Evolutionary conservation across 2,113 vertebrate genomes (phyloP).

Genomic region (Anarhynchus alexandrinus): DNA sequence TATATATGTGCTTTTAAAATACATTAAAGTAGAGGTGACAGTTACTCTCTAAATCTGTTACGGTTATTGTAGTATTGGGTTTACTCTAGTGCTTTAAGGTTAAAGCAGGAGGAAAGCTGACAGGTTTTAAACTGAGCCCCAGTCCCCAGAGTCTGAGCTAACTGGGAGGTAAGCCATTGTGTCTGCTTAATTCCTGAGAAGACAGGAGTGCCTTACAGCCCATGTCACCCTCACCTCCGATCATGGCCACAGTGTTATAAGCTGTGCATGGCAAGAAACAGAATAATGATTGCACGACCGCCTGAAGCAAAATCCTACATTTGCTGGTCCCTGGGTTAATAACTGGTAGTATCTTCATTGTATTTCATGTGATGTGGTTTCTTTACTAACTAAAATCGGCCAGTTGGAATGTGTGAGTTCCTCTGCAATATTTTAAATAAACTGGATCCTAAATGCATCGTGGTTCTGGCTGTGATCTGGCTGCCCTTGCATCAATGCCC

Average conservation of each 20-base stretch:
- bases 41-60: not conserved
- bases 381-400: not conserved
- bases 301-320: not conserved
- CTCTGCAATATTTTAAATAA: not conserved
- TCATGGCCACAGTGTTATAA: not conserved
- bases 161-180: not conserved
- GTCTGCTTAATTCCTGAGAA: not conserved
- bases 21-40: not conserved
- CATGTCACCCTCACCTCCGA: not conserved
- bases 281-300: not conserved
- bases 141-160: not conserved
- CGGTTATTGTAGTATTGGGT: not conserved
- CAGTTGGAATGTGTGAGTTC: fast-evolving
- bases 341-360: not conserved
- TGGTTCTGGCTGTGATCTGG: not conserved
- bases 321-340: not conserved
- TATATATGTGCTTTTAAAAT: not conserved
- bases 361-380: not conserved
- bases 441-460: not conserved
- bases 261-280: not conserved
- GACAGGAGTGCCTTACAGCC: not conserved
- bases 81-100: not conserved
- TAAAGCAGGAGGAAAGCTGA: not conserved
- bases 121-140: not conserved
- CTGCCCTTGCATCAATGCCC: not conserved